Percentiles rank a stretch among this genome's conserved stretches.
Evolutionary conservation across 2,888 invertebrate species (phyloP).

Genomic region (Leptura quadrifasciata): DNA sequence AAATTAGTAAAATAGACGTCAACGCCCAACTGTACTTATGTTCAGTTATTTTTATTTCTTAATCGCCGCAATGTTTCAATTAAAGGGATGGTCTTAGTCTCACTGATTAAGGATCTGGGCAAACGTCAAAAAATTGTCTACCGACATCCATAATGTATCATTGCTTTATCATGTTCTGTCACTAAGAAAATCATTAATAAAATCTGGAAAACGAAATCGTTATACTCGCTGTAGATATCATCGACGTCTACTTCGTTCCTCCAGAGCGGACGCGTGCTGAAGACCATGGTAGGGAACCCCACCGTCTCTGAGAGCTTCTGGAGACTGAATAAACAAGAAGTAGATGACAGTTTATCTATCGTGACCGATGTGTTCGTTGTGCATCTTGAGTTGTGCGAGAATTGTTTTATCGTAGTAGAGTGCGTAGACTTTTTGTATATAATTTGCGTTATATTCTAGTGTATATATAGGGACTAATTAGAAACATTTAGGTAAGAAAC

Average conservation of each 20-base stretch:
- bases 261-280: conserved; percentile 29
- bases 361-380: conserved; percentile 32
- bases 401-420: conserved; percentile 9
- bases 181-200: neutral
- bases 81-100: neutral
- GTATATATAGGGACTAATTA: conserved; percentile 21
- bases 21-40: no score
- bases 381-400: conserved; percentile 21
- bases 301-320: conserved; percentile 33
- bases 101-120: neutral
- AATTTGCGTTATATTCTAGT: neutral
- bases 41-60: neutral
- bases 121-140: neutral
- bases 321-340: conserved; percentile 36
- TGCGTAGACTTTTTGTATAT: neutral
- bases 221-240: neutral
- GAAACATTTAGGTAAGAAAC: neutral
- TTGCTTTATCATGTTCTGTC: neutral
- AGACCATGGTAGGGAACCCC: conserved; percentile 39
- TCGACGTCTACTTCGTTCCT: conserved; percentile 14
- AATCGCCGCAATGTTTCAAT: neutral
- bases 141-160: neutral
- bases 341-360: conserved; percentile 38
- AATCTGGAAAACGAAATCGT: neutral
- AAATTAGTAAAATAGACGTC: no score